These are phyloP conservation scores for Therioaphis trifolii DNA, from an alignment of 2,888 invertebrate genomes.

Conservation along the genomic window DNA sequence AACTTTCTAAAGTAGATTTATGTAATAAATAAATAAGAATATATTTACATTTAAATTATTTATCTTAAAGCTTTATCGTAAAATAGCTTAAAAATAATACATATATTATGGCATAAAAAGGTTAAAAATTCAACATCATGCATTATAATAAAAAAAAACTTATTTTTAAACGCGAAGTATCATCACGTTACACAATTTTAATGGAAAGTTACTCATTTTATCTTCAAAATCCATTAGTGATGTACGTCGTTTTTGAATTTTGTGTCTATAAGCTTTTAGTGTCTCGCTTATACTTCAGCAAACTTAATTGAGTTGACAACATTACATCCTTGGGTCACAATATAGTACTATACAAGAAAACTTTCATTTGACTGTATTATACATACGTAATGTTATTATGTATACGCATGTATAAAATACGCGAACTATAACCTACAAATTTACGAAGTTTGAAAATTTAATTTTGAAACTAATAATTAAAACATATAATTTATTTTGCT, in stretches of 20 bases:
- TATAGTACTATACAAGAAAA: background rate
- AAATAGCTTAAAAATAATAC: background rate
- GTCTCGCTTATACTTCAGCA: background rate
- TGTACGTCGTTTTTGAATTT: background rate
- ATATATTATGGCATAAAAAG: background rate
- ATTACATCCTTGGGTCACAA: background rate
- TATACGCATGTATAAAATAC: no score
- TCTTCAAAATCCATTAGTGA: slow-evolving; percentile 1
- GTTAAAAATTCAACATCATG: background rate
- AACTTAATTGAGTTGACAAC: slow-evolving; percentile 19
- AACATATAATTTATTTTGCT: no score
- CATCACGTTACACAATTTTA: background rate
- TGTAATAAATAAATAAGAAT: slow-evolving; percentile 40
- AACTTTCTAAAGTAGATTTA: slow-evolving; percentile 46
- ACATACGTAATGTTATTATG: no score
- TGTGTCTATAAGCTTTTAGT: slow-evolving; percentile 3
- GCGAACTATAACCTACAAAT: no score
- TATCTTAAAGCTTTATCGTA: background rate
- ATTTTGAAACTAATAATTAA: no score
- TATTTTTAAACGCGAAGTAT: background rate
- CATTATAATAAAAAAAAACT: background rate
- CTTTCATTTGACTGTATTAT: background rate
- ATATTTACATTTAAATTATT: slow-evolving; percentile 52
- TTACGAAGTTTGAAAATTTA: no score
- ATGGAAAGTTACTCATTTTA: slow-evolving; percentile 2